Evolutionary conservation across 1,140 invertebrate genomes (phyloP).

Genomic region (Coboldia fuscipes): DNA sequence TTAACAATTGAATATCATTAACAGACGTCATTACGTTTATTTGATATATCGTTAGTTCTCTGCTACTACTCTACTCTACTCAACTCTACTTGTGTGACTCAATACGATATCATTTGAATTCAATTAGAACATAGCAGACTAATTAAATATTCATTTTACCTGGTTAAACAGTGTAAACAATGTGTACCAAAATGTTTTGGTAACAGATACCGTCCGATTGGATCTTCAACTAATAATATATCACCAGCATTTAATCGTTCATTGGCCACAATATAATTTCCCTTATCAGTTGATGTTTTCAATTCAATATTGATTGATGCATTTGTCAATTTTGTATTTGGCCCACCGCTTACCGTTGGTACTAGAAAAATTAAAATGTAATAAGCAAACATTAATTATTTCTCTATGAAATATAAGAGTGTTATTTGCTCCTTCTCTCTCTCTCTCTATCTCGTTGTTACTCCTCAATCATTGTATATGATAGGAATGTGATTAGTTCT

Average conservation of each 20-base stretch:
- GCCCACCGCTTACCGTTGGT: conserved; percentile 11
- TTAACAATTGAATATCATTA: no score
- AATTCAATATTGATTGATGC: conserved; percentile 25
- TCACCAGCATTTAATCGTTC: conserved; percentile 35
- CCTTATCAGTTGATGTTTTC: conserved; percentile 22
- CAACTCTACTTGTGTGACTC: no score
- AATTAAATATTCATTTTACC: no score
- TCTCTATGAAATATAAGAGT: background rate
- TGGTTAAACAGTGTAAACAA: conserved; percentile 63
- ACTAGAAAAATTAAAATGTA: conserved; percentile 4
- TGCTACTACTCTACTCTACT: no score
- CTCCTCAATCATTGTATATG: background rate
- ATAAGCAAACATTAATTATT: background rate
- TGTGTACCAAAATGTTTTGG: conserved; percentile 49
- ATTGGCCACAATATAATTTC: conserved; percentile 33
- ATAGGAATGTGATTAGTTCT: background rate
- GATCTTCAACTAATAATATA: conserved; percentile 43
- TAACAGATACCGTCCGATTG: conserved; percentile 50
- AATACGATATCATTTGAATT: no score
- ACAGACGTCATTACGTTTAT: no score
- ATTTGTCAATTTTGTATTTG: conserved; percentile 14
- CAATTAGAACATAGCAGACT: no score
- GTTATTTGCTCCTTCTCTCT: background rate
- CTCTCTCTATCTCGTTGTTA: background rate
- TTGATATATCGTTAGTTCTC: no score